Evolutionary conservation across 2,888 invertebrate genomes (phyloP).

Genomic region (Drosophila cracens): DNA sequence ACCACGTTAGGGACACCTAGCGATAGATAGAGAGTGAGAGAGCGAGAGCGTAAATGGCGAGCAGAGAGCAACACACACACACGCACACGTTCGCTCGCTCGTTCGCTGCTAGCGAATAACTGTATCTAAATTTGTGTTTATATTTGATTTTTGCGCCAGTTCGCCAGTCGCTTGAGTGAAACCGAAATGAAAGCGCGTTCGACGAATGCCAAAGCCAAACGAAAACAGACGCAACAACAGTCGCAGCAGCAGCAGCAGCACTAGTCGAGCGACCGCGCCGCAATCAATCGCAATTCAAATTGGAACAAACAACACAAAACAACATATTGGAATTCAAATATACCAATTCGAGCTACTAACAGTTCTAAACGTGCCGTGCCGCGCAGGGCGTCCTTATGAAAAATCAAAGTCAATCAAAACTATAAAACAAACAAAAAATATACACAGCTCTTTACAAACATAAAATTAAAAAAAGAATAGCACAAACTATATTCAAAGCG

Average conservation of each 20-base stretch:
- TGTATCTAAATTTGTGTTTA: constrained; percentile 75
- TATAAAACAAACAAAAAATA: constrained; percentile 26
- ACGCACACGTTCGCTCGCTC: constrained; percentile 1
- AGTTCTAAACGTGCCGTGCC: constrained; percentile 29
- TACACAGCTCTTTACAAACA: constrained; percentile 9
- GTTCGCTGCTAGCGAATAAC: constrained; percentile 49
- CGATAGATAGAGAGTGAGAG: constrained; percentile 3
- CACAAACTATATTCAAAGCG: background rate
- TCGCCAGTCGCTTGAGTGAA: constrained; percentile 75
- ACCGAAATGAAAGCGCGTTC: constrained; percentile 77
- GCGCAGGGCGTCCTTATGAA: constrained; percentile 13
- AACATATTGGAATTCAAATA: constrained; percentile 33
- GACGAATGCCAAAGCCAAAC: constrained; percentile 58
- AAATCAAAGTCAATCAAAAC: constrained; percentile 51
- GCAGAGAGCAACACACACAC: background rate
- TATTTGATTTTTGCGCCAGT: constrained; percentile 78
- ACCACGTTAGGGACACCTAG: constrained; percentile 27
- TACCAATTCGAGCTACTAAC: constrained; percentile 19
- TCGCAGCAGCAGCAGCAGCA: constrained; percentile 4
- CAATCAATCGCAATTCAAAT: constrained; percentile 49
- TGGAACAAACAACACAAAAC: constrained; percentile 29
- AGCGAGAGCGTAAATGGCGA: constrained; percentile 12
- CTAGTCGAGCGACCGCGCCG: constrained; percentile 13
- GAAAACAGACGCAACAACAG: constrained; percentile 17
- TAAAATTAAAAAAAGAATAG: constrained; percentile 14